Evolutionary conservation across 2,113 vertebrate species (phyloP), one percentile per base, ranked within the genome.

Genomic region (Motacilla alba): DNA sequence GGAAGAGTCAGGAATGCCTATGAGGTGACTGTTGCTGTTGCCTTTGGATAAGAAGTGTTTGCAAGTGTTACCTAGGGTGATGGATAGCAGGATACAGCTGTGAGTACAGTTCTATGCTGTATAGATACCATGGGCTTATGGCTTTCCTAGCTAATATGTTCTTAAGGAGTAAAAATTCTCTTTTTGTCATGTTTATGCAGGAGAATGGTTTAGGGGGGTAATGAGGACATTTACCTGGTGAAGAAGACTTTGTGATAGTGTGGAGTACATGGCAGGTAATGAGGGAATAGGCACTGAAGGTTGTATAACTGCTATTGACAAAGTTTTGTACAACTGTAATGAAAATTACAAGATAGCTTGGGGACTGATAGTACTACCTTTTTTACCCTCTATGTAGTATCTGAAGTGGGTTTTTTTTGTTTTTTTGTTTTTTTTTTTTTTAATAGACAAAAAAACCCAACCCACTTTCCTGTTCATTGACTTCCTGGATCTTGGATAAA

Each of bases 361-460:
- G 10, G 15, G 14, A 37, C 52, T 55, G 12, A 26, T 63, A 27
- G 4, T 39, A 26, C 35, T 56, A 19, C 4, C 37, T 39, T n/a
- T 46, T 73, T 85, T 66, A 62, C 5, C 4, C 5, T 79, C 33
- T 35, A 13, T 1, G 5, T 1, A 9, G 24, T 37, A 82, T 52
- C 44, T 84, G 35, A 86, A 64, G 5, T n/a, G 23, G 0, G 4
- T 2, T 24, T 43, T 33, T 37, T 37, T 31, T 13, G 21, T 1
- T 50, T 4, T 10, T n/a, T n/a, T n/a, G n/a, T 43, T 17, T 14
- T 2, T 11, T 28, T 30, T 23, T 18, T 19, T 9, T 3, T 5
- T 11, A 24, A 21, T 17, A 21, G 21, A 5, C 6, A 39, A 33
- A 39, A 35, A 37, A 15, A 0, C 6, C 5, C 23, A 1, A 4